phyloP scores from a whole-genome alignment of 2,113 vertebrate species.

The Forbesichthys papilliferus region DNA sequence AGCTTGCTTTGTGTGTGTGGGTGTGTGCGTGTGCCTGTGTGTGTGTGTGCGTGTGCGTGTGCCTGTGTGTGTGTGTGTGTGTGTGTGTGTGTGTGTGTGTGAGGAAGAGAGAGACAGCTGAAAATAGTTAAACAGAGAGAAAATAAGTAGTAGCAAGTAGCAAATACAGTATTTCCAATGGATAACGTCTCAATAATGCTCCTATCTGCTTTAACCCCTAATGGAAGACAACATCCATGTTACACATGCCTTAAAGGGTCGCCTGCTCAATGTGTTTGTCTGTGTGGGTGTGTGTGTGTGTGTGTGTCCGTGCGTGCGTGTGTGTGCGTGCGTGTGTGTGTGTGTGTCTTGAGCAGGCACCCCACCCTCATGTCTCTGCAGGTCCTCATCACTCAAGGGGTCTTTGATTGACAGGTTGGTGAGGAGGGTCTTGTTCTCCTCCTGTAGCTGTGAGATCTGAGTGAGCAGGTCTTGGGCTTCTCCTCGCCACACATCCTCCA shows the following conservation, averaged over 20 bases:
- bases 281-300: no score
- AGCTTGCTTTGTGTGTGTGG: constrained; percentile 67
- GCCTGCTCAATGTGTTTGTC: neutral
- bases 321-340: constrained; percentile 2
- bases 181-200: no score
- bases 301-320: no score
- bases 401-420: constrained; percentile 90
- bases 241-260: neutral
- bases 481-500: constrained; percentile 96
- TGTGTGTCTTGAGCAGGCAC: neutral
- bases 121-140: neutral
- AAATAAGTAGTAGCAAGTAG: neutral
- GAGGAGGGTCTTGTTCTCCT: constrained; percentile 93
- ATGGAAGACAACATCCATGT: neutral
- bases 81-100: neutral
- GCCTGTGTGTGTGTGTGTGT: neutral
- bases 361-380: constrained; percentile 93
- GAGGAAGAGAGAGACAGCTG: neutral
- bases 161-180: neutral
- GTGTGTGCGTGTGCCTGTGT: constrained; percentile 44
- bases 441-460: constrained; percentile 96
- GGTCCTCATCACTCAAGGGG: constrained; percentile 89
- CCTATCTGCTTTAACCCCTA: neutral
- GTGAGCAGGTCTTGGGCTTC: constrained; percentile 95
- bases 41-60: constrained; percentile 10